A percentile compares a stretch with the other conserved stretches of the same genome.
Evolutionary conservation across 1,140 invertebrate species (phyloP).

Genomic region (Drosophila takahashii): DNA sequence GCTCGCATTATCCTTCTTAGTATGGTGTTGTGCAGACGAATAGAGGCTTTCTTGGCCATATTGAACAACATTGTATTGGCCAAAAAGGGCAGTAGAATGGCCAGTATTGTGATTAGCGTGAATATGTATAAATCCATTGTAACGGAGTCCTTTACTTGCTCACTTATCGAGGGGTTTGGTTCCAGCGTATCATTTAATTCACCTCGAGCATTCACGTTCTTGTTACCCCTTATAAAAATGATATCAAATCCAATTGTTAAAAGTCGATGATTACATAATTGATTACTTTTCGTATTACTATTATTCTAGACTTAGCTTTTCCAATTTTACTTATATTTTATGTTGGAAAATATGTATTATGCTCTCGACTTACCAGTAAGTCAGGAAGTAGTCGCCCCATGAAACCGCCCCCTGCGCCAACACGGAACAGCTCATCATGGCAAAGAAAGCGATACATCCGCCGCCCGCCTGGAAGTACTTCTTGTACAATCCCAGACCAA

Average conservation of each 20-base stretch:
- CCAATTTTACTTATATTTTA: too few species aligned
- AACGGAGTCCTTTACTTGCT: too few species aligned
- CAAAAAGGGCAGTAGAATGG: slow-evolving; percentile 87
- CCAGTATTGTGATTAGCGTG: slow-evolving; percentile 87
- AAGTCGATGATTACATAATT: too few species aligned
- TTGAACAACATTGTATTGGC: slow-evolving; percentile 86
- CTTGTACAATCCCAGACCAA: slow-evolving; percentile 86
- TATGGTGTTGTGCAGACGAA: slow-evolving; percentile 91
- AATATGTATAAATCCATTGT: slow-evolving; percentile 70
- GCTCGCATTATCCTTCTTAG: slow-evolving; percentile 90
- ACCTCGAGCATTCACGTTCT: slow-evolving; percentile 7
- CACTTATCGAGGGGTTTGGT: too few species aligned
- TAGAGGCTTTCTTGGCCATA: slow-evolving; percentile 90
- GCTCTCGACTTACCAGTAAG: slow-evolving; percentile 86
- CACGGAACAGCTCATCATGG: slow-evolving; percentile 84
- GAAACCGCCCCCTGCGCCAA: slow-evolving; percentile 88
- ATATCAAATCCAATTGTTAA: too few species aligned
- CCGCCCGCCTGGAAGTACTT: slow-evolving; percentile 87
- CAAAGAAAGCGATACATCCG: slow-evolving; percentile 85
- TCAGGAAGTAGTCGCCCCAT: slow-evolving; percentile 88
- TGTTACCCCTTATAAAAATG: slow-evolving; percentile 85
- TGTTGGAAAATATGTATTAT: neutral
- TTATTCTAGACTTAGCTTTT: too few species aligned
- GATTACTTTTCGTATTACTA: too few species aligned
- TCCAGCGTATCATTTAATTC: too few species aligned